These are phyloP conservation scores for Corynorhinus townsendii DNA, from an alignment of 2,113 vertebrate genomes.

Conservation along the genomic window DNA sequence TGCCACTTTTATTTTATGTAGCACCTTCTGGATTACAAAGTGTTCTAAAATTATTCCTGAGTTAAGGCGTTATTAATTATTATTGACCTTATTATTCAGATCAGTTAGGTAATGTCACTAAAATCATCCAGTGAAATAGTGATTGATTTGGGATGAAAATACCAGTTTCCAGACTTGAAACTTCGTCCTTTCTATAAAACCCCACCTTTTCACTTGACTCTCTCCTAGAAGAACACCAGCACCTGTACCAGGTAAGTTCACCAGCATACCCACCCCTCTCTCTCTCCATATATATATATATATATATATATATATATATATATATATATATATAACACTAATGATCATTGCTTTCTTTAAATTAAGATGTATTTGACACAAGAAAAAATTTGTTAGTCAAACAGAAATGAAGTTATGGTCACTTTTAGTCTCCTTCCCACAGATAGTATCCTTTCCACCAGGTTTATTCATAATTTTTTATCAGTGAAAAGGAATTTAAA, in stretches of 20 bases:
- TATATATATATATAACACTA: neutral
- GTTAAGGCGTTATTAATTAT: neutral
- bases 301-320: too few species aligned
- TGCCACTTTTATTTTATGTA: neutral
- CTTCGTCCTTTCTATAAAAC: neutral
- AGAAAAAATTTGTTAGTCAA: constrained; percentile 51
- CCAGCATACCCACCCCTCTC: neutral
- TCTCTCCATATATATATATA: too few species aligned
- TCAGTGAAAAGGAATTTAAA: constrained; percentile 69
- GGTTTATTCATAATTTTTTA: constrained; percentile 73
- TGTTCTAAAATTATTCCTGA: neutral
- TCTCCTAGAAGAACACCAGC: neutral
- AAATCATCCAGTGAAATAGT: neutral
- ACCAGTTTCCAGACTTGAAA: neutral
- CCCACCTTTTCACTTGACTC: neutral
- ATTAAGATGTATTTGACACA: constrained; percentile 38
- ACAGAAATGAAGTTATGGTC: constrained; percentile 59
- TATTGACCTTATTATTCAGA: neutral
- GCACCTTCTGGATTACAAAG: neutral
- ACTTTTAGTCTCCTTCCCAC: constrained; percentile 62
- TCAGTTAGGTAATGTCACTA: neutral
- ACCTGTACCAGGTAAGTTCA: neutral
- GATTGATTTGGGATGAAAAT: neutral
- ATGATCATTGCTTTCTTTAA: constrained; percentile 40
- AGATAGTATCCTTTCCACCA: constrained; percentile 67